These are phyloP conservation scores for Endotricha flammealis DNA, from an alignment of 2,888 invertebrate species.

Conservation along the genomic window DNA sequence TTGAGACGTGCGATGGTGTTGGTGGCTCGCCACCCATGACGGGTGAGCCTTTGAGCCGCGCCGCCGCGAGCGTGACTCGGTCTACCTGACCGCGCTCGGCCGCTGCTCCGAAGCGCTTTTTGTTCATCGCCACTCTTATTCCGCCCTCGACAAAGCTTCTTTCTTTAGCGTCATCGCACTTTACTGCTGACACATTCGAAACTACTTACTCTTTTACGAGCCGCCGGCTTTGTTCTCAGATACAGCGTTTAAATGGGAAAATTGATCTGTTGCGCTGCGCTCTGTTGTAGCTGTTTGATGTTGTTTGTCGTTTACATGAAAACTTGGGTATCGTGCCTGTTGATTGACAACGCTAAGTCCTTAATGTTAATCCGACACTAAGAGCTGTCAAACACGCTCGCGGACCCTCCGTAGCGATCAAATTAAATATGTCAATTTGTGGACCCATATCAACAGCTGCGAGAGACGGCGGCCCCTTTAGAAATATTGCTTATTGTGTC, in stretches of 20 bases:
- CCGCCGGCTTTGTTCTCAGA: conserved; percentile 56
- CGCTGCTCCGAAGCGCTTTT: conserved; percentile 47
- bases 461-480: conserved; percentile 74
- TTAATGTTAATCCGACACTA: conserved; percentile 75
- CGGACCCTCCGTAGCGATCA: conserved; percentile 72
- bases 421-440: conserved; percentile 79
- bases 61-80: conserved; percentile 44
- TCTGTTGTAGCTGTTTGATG: conserved; percentile 59
- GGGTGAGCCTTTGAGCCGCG: conserved; percentile 68
- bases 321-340: conserved; percentile 29
- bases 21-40: conserved; percentile 77
- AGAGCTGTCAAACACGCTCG: conserved; percentile 73
- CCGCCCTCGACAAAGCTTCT: conserved; percentile 59
- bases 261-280: conserved; percentile 55
- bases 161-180: conserved; percentile 58
- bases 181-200: conserved; percentile 66
- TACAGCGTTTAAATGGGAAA: conserved; percentile 61
- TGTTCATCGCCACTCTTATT: conserved; percentile 74
- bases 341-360: conserved; percentile 63
- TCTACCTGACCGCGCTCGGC: conserved; percentile 39
- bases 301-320: conserved; percentile 29
- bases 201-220: conserved; percentile 70
- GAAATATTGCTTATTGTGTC: conserved; percentile 79
- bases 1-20: conserved; percentile 77
- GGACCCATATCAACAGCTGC: conserved; percentile 78